These are phyloP conservation scores for Musca domestica DNA, from an alignment of 1,140 invertebrate species.

Conservation along the genomic window DNA sequence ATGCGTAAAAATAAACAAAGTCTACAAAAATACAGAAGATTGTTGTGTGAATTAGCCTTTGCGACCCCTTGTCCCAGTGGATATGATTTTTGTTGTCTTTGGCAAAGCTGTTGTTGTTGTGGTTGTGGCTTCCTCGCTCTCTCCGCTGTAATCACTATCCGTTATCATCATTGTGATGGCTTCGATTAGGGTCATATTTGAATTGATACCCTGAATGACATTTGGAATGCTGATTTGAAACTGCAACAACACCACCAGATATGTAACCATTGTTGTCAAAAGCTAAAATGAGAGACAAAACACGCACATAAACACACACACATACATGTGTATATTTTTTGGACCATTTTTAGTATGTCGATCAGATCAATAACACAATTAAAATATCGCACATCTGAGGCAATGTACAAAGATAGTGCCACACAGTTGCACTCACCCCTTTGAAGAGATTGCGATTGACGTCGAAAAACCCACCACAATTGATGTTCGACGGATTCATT, in stretches of 20 bases:
- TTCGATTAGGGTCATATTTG: constrained; percentile 35
- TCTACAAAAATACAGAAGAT: too few species aligned
- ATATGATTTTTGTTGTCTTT: too few species aligned
- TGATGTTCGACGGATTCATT: constrained; percentile 69
- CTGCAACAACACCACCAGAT: constrained; percentile 66
- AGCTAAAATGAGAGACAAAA: constrained; percentile 53
- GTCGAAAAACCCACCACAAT: constrained; percentile 67
- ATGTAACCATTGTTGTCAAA: constrained; percentile 69
- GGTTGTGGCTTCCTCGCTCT: constrained; percentile 30
- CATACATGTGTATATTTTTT: not conserved
- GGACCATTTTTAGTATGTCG: not conserved
- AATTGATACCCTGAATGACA: constrained; percentile 34
- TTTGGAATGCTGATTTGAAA: constrained; percentile 70
- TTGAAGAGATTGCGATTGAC: constrained; percentile 68
- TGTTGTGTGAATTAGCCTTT: not conserved
- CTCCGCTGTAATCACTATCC: constrained; percentile 32
- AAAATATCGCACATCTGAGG: not conserved
- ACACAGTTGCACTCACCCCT: constrained; percentile 59
- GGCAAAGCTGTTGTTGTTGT: constrained; percentile 23
- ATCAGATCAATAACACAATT: not conserved
- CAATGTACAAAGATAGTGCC: not conserved
- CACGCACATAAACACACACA: not conserved
- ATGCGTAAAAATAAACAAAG: too few species aligned
- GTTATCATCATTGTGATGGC: constrained; percentile 17
- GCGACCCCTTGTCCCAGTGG: not conserved